Conservation (phyloP, 2,113 vertebrate species). For the Microcebus tavaratra region DNA sequence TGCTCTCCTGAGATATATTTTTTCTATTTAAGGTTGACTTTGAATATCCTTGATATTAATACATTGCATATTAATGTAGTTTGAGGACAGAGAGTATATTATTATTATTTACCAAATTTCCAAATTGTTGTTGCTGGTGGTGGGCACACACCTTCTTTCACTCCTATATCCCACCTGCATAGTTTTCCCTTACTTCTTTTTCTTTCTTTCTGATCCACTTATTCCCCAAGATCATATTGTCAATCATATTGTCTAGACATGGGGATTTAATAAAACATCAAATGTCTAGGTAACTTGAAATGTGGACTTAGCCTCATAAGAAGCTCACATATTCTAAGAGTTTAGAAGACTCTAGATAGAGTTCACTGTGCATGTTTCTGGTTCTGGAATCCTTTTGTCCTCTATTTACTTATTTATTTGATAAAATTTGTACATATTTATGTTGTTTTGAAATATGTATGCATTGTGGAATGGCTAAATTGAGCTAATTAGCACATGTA, state of each 20-base stretch:
- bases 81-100: not conserved
- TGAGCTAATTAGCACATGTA: not conserved
- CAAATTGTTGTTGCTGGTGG: not conserved
- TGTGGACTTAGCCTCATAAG: not conserved
- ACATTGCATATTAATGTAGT: not conserved
- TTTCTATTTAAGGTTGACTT: not conserved
- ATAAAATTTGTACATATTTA: not conserved
- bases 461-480: not conserved
- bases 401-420: not conserved
- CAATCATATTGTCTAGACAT: not conserved
- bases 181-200: not conserved
- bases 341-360: not conserved
- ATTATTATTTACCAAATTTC: not conserved
- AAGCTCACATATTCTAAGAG: not conserved
- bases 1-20: not conserved
- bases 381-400: not conserved
- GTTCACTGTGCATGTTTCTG: not conserved
- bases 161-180: not conserved
- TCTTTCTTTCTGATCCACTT: not conserved
- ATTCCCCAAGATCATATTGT: not conserved
- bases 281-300: not conserved
- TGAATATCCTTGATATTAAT: not conserved
- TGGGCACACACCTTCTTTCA: not conserved
- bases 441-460: not conserved
- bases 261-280: not conserved